Evolutionary conservation across 2,888 invertebrate species (phyloP), one percentile per base, ranked within the genome.

Genomic region (Agriotes lineatus): DNA sequence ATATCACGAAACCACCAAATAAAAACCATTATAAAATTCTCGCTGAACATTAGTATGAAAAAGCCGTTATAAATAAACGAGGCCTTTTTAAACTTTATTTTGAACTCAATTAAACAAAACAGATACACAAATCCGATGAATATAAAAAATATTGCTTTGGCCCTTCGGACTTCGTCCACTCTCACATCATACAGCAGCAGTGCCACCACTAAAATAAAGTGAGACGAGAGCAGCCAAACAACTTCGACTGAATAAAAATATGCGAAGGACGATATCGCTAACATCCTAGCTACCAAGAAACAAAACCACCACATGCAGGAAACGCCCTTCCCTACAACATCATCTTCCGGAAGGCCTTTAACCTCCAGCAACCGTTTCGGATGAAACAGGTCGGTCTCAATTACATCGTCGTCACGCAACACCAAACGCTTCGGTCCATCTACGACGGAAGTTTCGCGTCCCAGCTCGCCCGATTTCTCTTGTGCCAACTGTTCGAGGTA

Each of bases 281-380:
- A 84, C 82, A 93, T 86, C 50, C 94, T 87, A 39, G 91, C 89
- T n/a, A 90, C 79, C 52, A 93, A 88, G 79, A 93, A 94, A 44
- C 90, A 85, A 72, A 92, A 90, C 94, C 94, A 94, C 80, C 92
- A 93, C n/a, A 91, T 82, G 78, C 90, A 92, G 20, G 91, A 87
- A 2, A 93, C 85, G 4, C 90, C 80, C 74, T 89, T 89, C 9
- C 91, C 92, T 0, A 91, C 87, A 0, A 90, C 87, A 77, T 94
- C 93, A 75, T 93, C 93, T 72, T 93, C 92, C 72, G 92, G 90
- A 6, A 94, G 85, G 5, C 92, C 92, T 74, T 90, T 90, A 35
- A 82, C 75, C 45, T 79, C 74, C 6, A 72, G 72, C 3, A 82
- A 56, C 83, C 85, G 52, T 86, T 85, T 18, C 86, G 87, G 37